Percentiles rank a stretch among this genome's conserved stretches.
Evolutionary conservation across 2,888 invertebrate genomes (phyloP).

Genomic region (Pseudococcus longispinus): DNA sequence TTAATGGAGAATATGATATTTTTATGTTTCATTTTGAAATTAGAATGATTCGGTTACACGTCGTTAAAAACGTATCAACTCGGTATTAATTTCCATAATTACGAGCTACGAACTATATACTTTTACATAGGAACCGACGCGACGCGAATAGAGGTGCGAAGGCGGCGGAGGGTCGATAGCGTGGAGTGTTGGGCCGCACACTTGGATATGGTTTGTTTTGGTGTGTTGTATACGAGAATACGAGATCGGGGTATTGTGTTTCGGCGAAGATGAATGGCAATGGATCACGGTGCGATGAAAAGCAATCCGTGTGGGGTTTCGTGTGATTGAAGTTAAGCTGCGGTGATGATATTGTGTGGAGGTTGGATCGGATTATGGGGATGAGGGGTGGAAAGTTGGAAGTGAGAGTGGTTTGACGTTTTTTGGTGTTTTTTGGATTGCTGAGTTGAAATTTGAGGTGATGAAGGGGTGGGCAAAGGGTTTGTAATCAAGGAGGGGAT

Average conservation of each 20-base stretch:
- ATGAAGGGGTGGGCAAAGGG: too few species aligned
- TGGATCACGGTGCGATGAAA: not conserved
- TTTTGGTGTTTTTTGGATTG: too few species aligned
- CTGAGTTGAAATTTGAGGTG: too few species aligned
- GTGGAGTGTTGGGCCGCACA: constrained; percentile 12
- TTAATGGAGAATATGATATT: constrained; percentile 38
- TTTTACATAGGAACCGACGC: not conserved
- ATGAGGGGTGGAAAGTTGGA: not conserved
- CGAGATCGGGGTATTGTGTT: not conserved
- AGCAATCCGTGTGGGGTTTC: not conserved
- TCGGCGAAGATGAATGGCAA: constrained; percentile 20
- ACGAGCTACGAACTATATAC: not conserved
- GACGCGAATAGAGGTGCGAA: not conserved
- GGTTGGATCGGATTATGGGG: not conserved
- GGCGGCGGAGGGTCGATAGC: not conserved
- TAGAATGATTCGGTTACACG: constrained; percentile 32
- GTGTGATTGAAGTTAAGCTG: not conserved
- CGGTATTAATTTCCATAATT: constrained; percentile 42
- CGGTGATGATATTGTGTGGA: not conserved
- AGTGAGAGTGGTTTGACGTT: too few species aligned
- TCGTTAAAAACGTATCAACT: constrained; percentile 45
- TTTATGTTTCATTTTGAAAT: constrained; percentile 40
- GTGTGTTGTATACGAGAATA: not conserved
- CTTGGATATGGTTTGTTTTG: constrained; percentile 20
- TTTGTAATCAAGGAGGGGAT: too few species aligned